Evolutionary conservation across 2,113 vertebrate genomes (phyloP), one percentile per base, ranked within the genome.

Genomic region (Empidonax traillii): DNA sequence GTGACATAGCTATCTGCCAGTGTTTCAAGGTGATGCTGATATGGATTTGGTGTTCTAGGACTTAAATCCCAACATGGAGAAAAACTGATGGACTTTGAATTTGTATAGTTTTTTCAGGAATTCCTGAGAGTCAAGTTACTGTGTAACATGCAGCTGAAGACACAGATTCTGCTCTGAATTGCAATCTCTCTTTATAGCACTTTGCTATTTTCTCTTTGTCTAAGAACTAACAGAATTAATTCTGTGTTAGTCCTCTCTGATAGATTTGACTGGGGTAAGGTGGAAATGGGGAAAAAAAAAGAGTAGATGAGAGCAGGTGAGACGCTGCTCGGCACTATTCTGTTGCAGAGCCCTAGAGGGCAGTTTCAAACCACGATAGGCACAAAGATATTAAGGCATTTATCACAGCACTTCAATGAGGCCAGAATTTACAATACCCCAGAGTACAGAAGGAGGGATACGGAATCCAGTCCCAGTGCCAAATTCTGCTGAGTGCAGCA

Each of bases 231-330:
- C 6, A 37, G 30, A 61, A 25, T 69, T 39, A 47, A 61, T 35
- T 74, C 39, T 77, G 23, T 51, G 2, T 55, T 75, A 61, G 30
- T 25, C 33, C 14, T 67, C 33, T 47, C 28, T 37, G 19, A 9
- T 41, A 25, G 30, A 28, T 47, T 8, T n/a, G 27, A 13, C 6
- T 0, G 0, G 35, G 20, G 12, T 63, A 41, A 90, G n/a, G 31
- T 44, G 47, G 25, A 12, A 74, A 59, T 55, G 30, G 47, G 47
- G 43, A 35, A 21, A 14, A 44, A 44, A 14, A 33, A 66, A 49
- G 22, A 1, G 10, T 35, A 10, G 31, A 5, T 22, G 43, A 83
- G 43, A 69, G 12, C 53, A 76, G 16, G 25, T 33, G 16, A 22
- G 46, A 27, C 23, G 7, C 10, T 53, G 47, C 22, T 41, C 24